phyloP scores from a whole-genome alignment of 2,797 vertebrate species.

The Dryobates pubescens region DNA sequence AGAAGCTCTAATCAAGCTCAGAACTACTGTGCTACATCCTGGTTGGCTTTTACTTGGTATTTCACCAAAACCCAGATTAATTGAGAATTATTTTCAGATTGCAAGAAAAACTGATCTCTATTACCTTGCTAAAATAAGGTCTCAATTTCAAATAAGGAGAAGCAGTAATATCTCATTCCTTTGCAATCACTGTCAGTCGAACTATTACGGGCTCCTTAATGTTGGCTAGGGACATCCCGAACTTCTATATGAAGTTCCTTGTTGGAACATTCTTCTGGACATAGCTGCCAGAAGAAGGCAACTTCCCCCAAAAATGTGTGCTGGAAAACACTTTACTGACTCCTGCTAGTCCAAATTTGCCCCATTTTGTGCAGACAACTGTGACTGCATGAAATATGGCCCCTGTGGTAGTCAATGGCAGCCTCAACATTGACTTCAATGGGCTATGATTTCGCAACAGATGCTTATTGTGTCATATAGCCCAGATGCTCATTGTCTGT shows the following conservation, averaged over 20 bases:
- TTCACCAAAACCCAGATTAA: not conserved
- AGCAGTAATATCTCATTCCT: not conserved
- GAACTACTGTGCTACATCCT: not conserved
- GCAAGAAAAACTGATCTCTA: not conserved
- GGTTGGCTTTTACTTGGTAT: not conserved
- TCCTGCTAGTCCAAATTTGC: not conserved
- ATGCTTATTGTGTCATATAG: slow-evolving; percentile 33
- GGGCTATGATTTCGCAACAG: not conserved
- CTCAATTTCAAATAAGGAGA: not conserved
- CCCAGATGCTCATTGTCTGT: not conserved
- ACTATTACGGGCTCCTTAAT: not conserved
- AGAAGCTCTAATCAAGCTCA: not conserved
- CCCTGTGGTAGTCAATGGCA: not conserved
- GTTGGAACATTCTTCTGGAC: not conserved
- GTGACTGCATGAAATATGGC: not conserved
- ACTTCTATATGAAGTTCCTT: not conserved
- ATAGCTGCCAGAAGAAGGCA: not conserved
- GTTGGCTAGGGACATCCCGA: not conserved
- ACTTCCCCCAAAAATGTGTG: not conserved
- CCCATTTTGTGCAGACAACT: not conserved
- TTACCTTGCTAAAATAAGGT: slow-evolving; percentile 17
- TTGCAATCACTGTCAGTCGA: not conserved
- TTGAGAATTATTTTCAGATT: not conserved
- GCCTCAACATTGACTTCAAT: not conserved
- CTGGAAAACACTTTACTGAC: not conserved